phyloP scores from a whole-genome alignment of 2,113 vertebrate species.

The Lathamus discolor region DNA sequence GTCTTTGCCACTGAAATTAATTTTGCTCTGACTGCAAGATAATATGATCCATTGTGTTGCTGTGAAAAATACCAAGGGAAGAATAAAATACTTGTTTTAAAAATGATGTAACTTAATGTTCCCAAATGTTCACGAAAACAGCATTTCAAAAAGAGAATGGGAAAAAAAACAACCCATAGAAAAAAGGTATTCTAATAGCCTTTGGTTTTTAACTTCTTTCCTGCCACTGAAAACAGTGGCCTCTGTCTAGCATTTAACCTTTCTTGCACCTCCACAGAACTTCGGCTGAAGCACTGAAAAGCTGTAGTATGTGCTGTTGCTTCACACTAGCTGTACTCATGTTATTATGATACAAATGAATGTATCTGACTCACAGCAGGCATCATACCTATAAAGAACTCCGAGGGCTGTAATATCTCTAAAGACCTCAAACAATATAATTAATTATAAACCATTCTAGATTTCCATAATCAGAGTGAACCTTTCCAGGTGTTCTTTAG shows the following conservation, averaged over 20 bases:
- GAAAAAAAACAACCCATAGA: neutral
- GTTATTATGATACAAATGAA: neutral
- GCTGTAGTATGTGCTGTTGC: neutral
- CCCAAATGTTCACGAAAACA: neutral
- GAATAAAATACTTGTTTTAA: neutral
- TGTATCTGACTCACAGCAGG: neutral
- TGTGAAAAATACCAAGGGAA: neutral
- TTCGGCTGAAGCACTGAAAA: neutral
- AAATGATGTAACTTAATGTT: neutral
- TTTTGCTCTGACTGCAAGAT: neutral
- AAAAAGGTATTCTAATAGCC: neutral
- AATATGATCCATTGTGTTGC: neutral
- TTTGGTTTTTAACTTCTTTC: neutral
- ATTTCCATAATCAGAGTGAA: neutral
- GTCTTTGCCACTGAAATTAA: neutral
- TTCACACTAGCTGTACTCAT: neutral
- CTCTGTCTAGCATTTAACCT: neutral
- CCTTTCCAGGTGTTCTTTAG: conserved; percentile 43
- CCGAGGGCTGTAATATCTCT: neutral
- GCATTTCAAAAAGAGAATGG: neutral
- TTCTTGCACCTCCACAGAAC: neutral
- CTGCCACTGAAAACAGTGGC: neutral
- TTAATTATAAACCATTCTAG: neutral
- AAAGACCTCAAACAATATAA: neutral
- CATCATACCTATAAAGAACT: neutral